Base-by-base conservation (phyloP, 1,140 invertebrate genomes). In the Camponotus pennsylvanicus region DNA sequence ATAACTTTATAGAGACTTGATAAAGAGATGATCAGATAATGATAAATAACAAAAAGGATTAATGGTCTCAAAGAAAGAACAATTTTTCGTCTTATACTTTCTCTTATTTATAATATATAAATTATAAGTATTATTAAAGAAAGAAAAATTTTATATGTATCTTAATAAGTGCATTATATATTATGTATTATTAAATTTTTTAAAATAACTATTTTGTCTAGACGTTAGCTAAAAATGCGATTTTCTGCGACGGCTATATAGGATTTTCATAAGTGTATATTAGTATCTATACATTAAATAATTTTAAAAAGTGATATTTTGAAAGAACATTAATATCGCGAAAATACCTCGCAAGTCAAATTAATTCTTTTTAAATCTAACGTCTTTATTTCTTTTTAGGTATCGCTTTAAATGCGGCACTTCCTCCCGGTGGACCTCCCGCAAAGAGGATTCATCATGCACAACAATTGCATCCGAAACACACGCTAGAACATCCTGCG, bases 341-440 rank as follows among this genome's bases (percentile, higher is more conserved):
- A 15, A 75, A 8, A 32, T 42, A 18, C 42, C 21, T 61, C 15
- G 21, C 13, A 75, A 76, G 27, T 32, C 15, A 73, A 73, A 3
- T 9, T n/a, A 37, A 34, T 55, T 69, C 9, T 27, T 11, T 40
- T 45, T 66, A 6, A 61, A 57, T 52, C 21, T 63, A 27, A 18
- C 32, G 1, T 3, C 15, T 75, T 45, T 2, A 11, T 42, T 71
- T 55, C 27, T 18, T 86, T 90, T 27, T 49, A 95, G 94, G 94
- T 92, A 92, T 95, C 63, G 89, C 92, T 52, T 86, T 94, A 78
- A 94, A 89, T 86, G 89, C 94, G 82, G 92, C 94, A 82, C 91
- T 97, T 96, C 88, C 97, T 96, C 91, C 97, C 96, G 92, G 97
- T 96, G 95, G 95, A 96, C 90, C 96, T 96, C 92, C 97, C 95